A percentile compares a stretch with the other conserved stretches of the same genome.
Conservation (phyloP, 2,888 invertebrate genomes). For the Pantelozetes paolii region DNA sequence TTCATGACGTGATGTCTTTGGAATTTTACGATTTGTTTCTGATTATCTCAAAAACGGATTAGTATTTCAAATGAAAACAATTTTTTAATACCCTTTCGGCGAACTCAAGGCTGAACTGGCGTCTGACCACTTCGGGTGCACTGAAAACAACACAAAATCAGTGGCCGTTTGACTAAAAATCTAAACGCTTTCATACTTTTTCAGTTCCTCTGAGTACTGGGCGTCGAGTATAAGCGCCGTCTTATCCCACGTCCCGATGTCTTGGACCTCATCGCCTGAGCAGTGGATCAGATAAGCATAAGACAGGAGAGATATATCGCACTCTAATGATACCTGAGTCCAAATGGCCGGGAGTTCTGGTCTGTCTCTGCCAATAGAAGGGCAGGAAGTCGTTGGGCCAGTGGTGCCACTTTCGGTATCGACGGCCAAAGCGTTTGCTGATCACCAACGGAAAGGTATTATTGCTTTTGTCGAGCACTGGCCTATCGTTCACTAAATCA, state of each 20-base stretch:
- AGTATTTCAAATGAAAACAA: background rate
- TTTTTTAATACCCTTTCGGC: slow-evolving; percentile 58
- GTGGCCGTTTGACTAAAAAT: background rate
- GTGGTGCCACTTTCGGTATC: slow-evolving; percentile 34
- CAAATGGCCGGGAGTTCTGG: slow-evolving; percentile 37
- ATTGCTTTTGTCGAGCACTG: background rate
- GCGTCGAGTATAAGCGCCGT: slow-evolving; percentile 43
- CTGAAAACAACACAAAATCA: slow-evolving; percentile 56
- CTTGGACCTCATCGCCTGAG: slow-evolving; percentile 43
- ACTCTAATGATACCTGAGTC: slow-evolving; percentile 40
- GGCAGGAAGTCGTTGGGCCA: slow-evolving; percentile 47
- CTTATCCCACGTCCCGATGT: slow-evolving; percentile 42
- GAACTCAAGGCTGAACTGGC: slow-evolving; percentile 66
- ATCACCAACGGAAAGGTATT: background rate
- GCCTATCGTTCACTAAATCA: slow-evolving; percentile 5
- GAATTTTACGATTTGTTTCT: slow-evolving; percentile 42
- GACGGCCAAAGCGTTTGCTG: slow-evolving; percentile 37
- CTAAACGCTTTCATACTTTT: slow-evolving; percentile 57
- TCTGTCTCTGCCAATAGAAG: slow-evolving; percentile 44
- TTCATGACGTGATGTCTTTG: slow-evolving; percentile 56
- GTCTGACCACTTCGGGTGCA: slow-evolving; percentile 67
- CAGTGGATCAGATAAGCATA: slow-evolving; percentile 13
- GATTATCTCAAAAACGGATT: background rate
- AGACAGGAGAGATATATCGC: background rate
- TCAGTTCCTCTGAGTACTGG: slow-evolving; percentile 63